These are phyloP conservation scores for Palythoa heliodiscus DNA, from an alignment of 92 coral and sea anemone genomes.

Conservation along the genomic window DNA sequence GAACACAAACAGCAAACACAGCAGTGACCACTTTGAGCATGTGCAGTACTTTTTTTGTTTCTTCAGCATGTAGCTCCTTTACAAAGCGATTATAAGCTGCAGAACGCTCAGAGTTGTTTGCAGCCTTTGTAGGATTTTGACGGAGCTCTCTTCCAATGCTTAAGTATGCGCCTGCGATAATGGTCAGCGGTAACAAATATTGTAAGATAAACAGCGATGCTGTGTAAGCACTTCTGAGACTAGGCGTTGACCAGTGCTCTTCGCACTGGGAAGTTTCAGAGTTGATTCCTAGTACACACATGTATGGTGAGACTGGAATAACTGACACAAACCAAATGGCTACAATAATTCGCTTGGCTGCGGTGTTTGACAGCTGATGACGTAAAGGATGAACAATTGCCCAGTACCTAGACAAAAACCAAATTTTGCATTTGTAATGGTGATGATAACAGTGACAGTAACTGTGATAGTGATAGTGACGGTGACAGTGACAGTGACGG, in stretches of 20 bases:
- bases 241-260: conserved; percentile 63
- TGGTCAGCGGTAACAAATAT: conserved; percentile 64
- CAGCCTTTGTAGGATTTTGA: background rate
- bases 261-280: conserved; percentile 48
- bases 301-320: conserved; percentile 71
- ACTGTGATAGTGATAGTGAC: too few species aligned
- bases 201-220: conserved; percentile 61
- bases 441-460: too few species aligned
- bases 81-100: conserved; percentile 56
- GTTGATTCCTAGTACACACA: conserved; percentile 50
- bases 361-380: conserved; percentile 59
- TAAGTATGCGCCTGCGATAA: conserved; percentile 72
- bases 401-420: conserved; percentile 73
- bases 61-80: conserved; percentile 68
- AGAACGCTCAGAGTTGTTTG: conserved; percentile 22
- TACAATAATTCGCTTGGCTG: conserved; percentile 64
- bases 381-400: conserved; percentile 82
- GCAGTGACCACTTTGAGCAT: conserved; percentile 82
- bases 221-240: conserved; percentile 65
- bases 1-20: conserved; percentile 67
- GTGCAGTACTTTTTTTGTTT: conserved; percentile 75
- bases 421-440: background rate
- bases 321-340: conserved; percentile 78
- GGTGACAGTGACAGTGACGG: too few species aligned
- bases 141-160: conserved; percentile 75